These are phyloP conservation scores for Sakesphorus luctuosus DNA, from an alignment of 2,113 vertebrate species.

Conservation along the genomic window DNA sequence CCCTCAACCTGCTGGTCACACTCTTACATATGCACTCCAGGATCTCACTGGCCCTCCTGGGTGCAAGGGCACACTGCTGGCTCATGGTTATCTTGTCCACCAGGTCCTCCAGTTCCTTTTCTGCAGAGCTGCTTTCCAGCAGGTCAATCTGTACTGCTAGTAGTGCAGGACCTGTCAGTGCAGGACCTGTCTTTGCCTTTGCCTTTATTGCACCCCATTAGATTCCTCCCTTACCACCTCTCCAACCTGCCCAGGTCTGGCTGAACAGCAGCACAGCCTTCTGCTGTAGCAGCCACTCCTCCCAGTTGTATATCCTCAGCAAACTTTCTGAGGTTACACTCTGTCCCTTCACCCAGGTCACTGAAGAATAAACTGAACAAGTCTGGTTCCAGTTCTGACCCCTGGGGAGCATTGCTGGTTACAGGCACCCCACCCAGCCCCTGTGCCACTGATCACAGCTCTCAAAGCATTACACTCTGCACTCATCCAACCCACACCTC, in stretches of 20 bases:
- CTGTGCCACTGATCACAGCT: not conserved
- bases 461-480: not conserved
- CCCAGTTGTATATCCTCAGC: not conserved
- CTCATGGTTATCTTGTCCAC: not conserved
- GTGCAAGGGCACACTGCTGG: not conserved
- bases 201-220: not conserved
- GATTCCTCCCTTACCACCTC: not conserved
- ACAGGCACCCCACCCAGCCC: not conserved
- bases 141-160: not conserved
- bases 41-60: not conserved
- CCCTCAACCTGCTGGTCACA: accelerated
- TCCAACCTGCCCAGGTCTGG: not conserved
- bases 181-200: not conserved
- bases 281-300: not conserved
- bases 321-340: not conserved
- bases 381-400: not conserved
- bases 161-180: too few relatives aligned
- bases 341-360: not conserved
- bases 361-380: not conserved
- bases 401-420: not conserved
- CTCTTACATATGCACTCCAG: not conserved
- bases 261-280: not conserved
- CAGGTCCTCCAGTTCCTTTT: not conserved
- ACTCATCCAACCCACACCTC: not conserved
- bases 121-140: not conserved